These are phyloP conservation scores for Abramis brama DNA, from an alignment of 2,113 vertebrate species.

Conservation along the genomic window DNA sequence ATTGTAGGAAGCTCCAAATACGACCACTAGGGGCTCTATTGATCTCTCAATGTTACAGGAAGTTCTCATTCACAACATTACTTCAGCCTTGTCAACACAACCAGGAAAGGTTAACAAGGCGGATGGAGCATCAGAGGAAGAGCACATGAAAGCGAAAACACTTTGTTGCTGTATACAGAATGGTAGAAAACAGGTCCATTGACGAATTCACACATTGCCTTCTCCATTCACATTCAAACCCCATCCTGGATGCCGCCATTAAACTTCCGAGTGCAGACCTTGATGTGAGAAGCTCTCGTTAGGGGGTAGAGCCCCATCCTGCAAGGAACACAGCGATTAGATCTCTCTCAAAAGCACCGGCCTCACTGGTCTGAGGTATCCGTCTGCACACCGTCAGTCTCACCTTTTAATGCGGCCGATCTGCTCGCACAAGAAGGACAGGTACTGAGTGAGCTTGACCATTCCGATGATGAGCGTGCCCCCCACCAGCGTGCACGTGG, in stretches of 20 bases:
- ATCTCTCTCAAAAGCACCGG: conserved; percentile 8
- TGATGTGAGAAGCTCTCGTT: conserved; percentile 11
- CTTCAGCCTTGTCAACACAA: conserved; percentile 26
- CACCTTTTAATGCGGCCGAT: conserved; percentile 87
- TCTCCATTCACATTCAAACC: conserved; percentile 33
- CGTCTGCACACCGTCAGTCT: conserved; percentile 55
- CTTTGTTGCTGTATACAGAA: not conserved
- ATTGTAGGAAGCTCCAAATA: not conserved
- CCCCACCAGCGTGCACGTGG: conserved; percentile 86
- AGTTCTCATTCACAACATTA: conserved; percentile 15
- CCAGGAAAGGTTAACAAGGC: not conserved
- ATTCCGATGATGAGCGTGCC: conserved; percentile 86
- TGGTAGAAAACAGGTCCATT: not conserved
- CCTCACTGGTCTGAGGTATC: not conserved
- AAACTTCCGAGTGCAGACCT: conserved; percentile 14
- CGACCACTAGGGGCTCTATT: not conserved
- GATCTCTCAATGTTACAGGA: not conserved
- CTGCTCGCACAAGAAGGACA: conserved; percentile 89
- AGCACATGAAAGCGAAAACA: not conserved
- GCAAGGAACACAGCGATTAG: conserved; percentile 49
- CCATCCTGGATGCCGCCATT: conserved; percentile 38
- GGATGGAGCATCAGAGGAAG: conserved; percentile 10
- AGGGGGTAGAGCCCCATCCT: conserved; percentile 46
- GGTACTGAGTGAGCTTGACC: conserved; percentile 96
- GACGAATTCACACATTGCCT: not conserved